Evolutionary conservation across 2,113 vertebrate genomes (phyloP), one percentile per base, ranked within the genome.

Genomic region (Gymnorhina tibicen): DNA sequence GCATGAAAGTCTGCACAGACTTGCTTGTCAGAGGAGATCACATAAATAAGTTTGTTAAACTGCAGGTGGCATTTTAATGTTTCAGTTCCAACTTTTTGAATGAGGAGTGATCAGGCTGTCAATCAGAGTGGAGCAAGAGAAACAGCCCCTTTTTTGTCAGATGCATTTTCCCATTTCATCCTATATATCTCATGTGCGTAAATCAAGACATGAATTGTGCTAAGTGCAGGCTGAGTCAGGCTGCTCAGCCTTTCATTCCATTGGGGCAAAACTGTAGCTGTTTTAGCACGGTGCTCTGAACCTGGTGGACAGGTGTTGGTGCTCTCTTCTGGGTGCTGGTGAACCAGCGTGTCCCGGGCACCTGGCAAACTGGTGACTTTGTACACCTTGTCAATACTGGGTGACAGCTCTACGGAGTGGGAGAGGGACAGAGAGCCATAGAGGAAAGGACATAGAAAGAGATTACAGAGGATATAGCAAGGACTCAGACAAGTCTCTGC

Each of bases 21-120:
- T 85, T 89, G 32, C 76, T 89, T 76, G 35, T 75, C 53, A 63
- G 55, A 56, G 47, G 35, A 83, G 30, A 67, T 84, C 60, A 67
- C 68, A 64, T 37, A 80, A 86, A 87, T 91, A 74, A 28, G 23
- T 78, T 75, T 75, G 30, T 82, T 92, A 53, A 69, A 50, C 52
- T 85, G 53, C 56, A 93, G 32, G 49, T 87, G 95, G 32, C 59
- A 84, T 93, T 94, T 91, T 86, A 85, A 73, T 47, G 33, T 78
- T 87, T 75, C 62, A 66, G 1, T 91, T 68, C 83, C 46, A 68
- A 60, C 23, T 87, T 84, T 89, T 42, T 68, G 76, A 92, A 75
- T 44, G 47, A 86, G 19, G 47, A 92, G 14, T 33, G 52, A 64
- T 96, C 73, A 72, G 39, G 13, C 28, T 79, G 83, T 84, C 84